Percentiles rank a stretch among this genome's conserved stretches.
These are phyloP conservation scores for Esox lucius DNA, from an alignment of 2,797 vertebrate species.

Conservation along the genomic window DNA sequence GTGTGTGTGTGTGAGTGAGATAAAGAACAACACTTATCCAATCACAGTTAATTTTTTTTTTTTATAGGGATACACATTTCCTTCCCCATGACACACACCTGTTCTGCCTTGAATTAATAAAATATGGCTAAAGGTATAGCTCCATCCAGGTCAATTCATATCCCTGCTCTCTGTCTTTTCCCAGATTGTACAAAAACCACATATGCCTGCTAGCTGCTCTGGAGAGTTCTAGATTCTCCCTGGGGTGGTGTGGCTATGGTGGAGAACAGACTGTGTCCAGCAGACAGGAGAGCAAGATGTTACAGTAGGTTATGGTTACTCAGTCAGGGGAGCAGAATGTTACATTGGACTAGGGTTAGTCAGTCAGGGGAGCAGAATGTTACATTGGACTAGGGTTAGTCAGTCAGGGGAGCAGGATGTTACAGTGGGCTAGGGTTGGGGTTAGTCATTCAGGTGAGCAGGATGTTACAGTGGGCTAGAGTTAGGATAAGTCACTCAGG, in stretches of 20 bases:
- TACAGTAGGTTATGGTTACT: neutral
- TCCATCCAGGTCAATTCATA: slow-evolving; percentile 31
- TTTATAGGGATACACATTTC: neutral
- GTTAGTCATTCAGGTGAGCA: too few relatives aligned
- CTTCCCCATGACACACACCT: neutral
- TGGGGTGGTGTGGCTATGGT: neutral
- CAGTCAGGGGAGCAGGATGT: too few relatives aligned
- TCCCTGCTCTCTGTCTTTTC: neutral
- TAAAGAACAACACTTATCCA: neutral
- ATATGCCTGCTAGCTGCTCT: slow-evolving; percentile 10
- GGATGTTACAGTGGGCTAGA: too few relatives aligned
- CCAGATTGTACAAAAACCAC: neutral
- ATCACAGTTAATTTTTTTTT: too few relatives aligned
- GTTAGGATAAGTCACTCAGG: too few relatives aligned
- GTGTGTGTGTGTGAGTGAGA: neutral
- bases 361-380: too few relatives aligned
- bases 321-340: too few relatives aligned
- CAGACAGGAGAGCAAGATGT: neutral
- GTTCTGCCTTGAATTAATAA: neutral
- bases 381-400: too few relatives aligned
- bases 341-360: too few relatives aligned
- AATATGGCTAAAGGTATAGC: slow-evolving; percentile 11
- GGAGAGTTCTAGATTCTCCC: neutral
- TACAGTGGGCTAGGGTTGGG: too few relatives aligned
- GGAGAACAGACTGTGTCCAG: neutral